A percentile compares a stretch with the other conserved stretches of the same genome.
phyloP scores from a whole-genome alignment of 2,797 vertebrate species.

The Ceyx erithaca region DNA sequence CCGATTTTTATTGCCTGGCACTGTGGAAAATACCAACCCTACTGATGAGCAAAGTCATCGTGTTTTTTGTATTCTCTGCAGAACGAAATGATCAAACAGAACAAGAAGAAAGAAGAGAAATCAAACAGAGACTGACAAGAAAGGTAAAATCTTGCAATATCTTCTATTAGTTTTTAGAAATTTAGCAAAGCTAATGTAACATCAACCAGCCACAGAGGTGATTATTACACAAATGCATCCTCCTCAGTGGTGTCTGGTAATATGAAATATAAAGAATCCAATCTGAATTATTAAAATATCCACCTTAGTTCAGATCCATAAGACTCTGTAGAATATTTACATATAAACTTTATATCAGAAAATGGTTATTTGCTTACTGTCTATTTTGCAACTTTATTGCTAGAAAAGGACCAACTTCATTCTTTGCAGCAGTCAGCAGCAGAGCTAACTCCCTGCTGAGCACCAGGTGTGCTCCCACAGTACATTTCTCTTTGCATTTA shows the following conservation, averaged over 20 bases:
- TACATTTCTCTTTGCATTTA: neutral
- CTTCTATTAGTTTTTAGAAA: neutral
- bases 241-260: neutral
- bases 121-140: conserved; percentile 95
- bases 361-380: neutral
- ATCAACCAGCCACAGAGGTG: neutral
- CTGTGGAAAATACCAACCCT: neutral
- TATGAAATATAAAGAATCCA: neutral
- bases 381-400: neutral
- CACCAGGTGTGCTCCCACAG: neutral
- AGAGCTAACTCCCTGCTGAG: neutral
- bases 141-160: conserved; percentile 83
- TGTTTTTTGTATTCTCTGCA: conserved; percentile 67
- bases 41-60: conserved; percentile 32
- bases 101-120: conserved; percentile 94
- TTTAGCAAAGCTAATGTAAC: neutral
- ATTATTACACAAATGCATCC: neutral
- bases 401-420: neutral
- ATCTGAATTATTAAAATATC: neutral
- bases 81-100: conserved; percentile 97
- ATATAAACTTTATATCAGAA: neutral
- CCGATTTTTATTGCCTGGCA: neutral
- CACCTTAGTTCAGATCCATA: neutral
- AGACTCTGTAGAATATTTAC: neutral
- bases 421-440: neutral